Percentiles rank a stretch among this genome's conserved stretches.
Evolutionary conservation across 2,113 vertebrate genomes (phyloP).

Genomic region (Thunnus maccoyii): DNA sequence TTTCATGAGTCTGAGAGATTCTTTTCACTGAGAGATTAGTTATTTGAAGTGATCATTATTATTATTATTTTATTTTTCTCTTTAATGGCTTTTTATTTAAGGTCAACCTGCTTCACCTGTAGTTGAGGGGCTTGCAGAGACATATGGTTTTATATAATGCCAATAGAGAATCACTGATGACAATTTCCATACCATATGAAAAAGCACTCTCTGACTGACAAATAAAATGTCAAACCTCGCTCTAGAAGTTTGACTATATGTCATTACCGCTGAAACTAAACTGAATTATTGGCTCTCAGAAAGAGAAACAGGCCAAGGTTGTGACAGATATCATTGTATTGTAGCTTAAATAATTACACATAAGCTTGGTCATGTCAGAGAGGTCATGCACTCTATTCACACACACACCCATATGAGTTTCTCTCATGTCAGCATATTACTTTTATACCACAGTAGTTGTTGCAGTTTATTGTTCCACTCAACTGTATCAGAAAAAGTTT

Average conservation of each 20-base stretch:
- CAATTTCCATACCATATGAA: conserved; percentile 13
- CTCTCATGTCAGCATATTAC: not conserved
- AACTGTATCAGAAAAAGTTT: conserved; percentile 10
- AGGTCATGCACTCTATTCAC: not conserved
- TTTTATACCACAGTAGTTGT: not conserved
- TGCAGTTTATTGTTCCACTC: not conserved
- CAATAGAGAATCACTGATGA: conserved; percentile 20
- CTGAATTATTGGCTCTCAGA: conserved; percentile 35
- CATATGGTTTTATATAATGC: conserved; percentile 1
- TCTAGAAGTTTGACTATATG: conserved; percentile 3
- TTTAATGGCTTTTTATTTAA: conserved; percentile 25
- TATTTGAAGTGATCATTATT: not conserved
- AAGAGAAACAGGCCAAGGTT: conserved; percentile 16
- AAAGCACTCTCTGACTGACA: conserved; percentile 27
- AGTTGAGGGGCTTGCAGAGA: conserved; percentile 16
- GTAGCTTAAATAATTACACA: conserved; percentile 28
- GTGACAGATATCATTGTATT: conserved; percentile 29
- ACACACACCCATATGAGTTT: not conserved
- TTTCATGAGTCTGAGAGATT: conserved; percentile 33
- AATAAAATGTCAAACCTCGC: conserved; percentile 45
- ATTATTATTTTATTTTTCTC: conserved; percentile 13
- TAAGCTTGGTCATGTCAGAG: not conserved
- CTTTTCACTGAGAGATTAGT: not conserved
- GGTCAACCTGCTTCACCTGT: conserved; percentile 33
- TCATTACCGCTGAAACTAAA: conserved; percentile 32